Conservation (phyloP, 2,113 vertebrate species). For the Callipepla squamata region DNA sequence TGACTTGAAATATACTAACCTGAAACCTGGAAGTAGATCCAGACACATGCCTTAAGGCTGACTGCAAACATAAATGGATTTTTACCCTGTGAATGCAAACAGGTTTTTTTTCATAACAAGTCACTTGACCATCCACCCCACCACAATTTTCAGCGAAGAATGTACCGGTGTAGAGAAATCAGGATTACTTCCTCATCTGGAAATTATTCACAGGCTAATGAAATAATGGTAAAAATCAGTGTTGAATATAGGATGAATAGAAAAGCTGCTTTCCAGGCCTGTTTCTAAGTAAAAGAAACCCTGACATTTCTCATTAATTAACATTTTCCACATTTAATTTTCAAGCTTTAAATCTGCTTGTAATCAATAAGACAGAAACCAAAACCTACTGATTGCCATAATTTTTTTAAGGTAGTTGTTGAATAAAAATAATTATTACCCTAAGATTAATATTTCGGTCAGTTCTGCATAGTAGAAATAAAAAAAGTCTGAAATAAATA, state of each 20-base stretch:
- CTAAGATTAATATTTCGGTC: neutral
- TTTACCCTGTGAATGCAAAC: neutral
- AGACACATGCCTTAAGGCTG: neutral
- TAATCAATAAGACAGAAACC: neutral
- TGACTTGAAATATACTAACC: neutral
- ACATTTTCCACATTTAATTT: neutral
- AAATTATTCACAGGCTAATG: neutral
- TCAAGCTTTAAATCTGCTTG: neutral
- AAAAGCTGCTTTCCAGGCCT: neutral
- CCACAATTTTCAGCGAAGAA: neutral
- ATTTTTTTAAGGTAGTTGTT: neutral
- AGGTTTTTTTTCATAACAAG: neutral
- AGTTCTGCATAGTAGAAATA: neutral
- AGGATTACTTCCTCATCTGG: neutral
- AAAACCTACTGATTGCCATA: neutral
- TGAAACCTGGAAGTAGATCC: neutral
- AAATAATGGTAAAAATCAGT: neutral
- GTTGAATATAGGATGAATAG: neutral
- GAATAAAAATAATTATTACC: neutral
- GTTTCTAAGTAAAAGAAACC: neutral
- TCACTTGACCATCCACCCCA: neutral
- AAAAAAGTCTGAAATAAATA: neutral
- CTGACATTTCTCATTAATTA: neutral
- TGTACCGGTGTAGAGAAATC: neutral
- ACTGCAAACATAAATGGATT: neutral